These are phyloP conservation scores for Tachycineta bicolor DNA, from an alignment of 2,113 vertebrate species.

Conservation along the genomic window DNA sequence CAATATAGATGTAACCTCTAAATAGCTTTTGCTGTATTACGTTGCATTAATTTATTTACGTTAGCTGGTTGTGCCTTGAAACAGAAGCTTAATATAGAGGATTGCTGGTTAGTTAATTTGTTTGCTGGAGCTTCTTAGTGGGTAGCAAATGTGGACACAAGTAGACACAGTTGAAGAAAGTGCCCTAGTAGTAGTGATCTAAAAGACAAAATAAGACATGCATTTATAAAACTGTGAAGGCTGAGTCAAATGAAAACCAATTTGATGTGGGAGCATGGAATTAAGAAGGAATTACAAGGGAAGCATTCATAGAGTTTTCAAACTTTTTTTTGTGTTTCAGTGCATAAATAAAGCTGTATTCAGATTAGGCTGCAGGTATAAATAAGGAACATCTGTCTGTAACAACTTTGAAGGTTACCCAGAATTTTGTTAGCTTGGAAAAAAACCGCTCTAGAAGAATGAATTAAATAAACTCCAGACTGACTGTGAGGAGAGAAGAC, in stretches of 20 bases:
- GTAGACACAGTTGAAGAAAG: neutral
- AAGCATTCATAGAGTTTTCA: slow-evolving; percentile 1
- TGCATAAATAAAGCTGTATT: slow-evolving; percentile 47
- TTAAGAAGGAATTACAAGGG: neutral
- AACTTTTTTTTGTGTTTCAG: slow-evolving; percentile 35
- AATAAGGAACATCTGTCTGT: neutral
- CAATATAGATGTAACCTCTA: neutral
- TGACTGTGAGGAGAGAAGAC: neutral
- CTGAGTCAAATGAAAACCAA: neutral
- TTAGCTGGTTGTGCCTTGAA: neutral
- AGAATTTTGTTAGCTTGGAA: neutral
- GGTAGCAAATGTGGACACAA: neutral
- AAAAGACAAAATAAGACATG: neutral
- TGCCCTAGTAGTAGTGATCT: slow-evolving; percentile 22
- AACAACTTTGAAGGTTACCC: neutral
- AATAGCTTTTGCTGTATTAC: neutral
- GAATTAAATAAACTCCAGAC: neutral
- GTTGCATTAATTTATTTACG: neutral
- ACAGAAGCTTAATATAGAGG: neutral
- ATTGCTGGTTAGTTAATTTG: neutral
- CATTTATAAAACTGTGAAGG: slow-evolving; percentile 21
- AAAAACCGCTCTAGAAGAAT: neutral
- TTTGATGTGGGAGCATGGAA: neutral
- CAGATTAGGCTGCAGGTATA: neutral
- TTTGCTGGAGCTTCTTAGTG: neutral